Evolutionary conservation across 2,113 vertebrate species (phyloP), one percentile per base, ranked within the genome.

Genomic region (Leptosomus discolor): DNA sequence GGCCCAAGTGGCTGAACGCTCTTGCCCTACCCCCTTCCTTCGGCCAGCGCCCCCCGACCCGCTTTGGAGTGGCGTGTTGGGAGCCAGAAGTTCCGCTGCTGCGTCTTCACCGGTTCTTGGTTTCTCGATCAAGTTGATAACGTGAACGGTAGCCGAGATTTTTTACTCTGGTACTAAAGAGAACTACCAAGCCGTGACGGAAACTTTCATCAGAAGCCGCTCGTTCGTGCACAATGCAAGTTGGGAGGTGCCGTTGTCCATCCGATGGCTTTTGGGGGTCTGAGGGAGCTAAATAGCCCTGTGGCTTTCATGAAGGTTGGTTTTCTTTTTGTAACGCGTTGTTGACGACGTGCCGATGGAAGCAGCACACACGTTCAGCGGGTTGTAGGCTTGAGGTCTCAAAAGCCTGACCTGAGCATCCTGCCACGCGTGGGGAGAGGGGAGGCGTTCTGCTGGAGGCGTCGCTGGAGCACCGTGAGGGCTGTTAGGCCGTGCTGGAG

Each of bases 311-410:
- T 37, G 58, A 5, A 15, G 4, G 6, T 12, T 12, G 8, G 16
- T 46, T 46, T 46, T 46, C 19, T 18, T 43, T 50, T 43, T 64
- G 65, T 29, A 46, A 48, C 1, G 17, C 6, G 5, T 6, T 29
- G 26, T 12, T 77, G 58, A 6, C 0, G 0, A 11, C 29, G 45
- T 37, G 24, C 36, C 12, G 15, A 2, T 15, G 29, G 19, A 11
- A 16, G 36, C 14, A n/a, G 11, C 34, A 2, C 0, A 0, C 15
- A 1, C 3, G 1, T 43, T 70, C n/a, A 27, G n/a, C n/a, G 19
- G 4, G 19, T 53, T 53, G 17, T 16, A 17, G 46, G 26, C 24
- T 37, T 20, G 51, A 75, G 41, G 26, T 43, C 30, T 48, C 43
- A 17, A 26, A 61, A 71, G 23, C 6, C 48, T 4, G 4, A 36